Base-by-base conservation (phyloP, 2,113 vertebrate genomes). In the Erythrocebus patas region DNA sequence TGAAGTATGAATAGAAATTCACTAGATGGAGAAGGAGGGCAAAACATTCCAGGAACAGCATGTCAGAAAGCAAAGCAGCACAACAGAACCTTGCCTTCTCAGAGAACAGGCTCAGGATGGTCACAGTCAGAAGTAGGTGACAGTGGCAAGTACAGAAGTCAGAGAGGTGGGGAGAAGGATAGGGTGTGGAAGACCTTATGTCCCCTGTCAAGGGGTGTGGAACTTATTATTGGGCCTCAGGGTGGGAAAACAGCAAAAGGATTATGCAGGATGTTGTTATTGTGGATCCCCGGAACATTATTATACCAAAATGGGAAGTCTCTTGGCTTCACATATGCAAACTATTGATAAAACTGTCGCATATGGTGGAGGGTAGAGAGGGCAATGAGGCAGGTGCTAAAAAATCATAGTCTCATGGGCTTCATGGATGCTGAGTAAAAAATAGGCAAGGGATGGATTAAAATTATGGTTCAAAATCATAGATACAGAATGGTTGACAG, bases 381-480 rank as follows among this genome's bases (percentile, higher is more conserved):
- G 48, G 38, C 48, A 61, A 61, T n/a, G 80, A 94, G 25, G 6
- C 50, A 73, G 75, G 30, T 45, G 59, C 72, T 85, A 75, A 81
- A 85, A 86, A 80, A 43, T 32, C 20, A 94, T n/a, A 64, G 40
- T 9, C 83, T 78, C 57, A 1, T 78, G 59, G 38, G n/a, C 8
- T 91, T 93, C 52, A 17, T 52, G 55, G 52, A 95, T 90, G 50
- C 40, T 73, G 84, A 95, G 45, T 35, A 57, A 83, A 73, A 90
- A 93, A 40, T n/a, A 84, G 68, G 27, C 79, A 95, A 92, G 75
- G 23, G 91, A 78, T 79, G 38, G 68, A 22, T 90, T 94, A 93
- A 83, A 94, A 90, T 79, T 89, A 35, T 70, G 57, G 43, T 86
- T 94, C 38, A 89, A 86, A 92, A 94, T 96, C 66, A 59, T 86